Percentiles rank a stretch among this genome's conserved stretches.
Conservation (phyloP, 2,888 invertebrate genomes). For the Pheosia gnoma region DNA sequence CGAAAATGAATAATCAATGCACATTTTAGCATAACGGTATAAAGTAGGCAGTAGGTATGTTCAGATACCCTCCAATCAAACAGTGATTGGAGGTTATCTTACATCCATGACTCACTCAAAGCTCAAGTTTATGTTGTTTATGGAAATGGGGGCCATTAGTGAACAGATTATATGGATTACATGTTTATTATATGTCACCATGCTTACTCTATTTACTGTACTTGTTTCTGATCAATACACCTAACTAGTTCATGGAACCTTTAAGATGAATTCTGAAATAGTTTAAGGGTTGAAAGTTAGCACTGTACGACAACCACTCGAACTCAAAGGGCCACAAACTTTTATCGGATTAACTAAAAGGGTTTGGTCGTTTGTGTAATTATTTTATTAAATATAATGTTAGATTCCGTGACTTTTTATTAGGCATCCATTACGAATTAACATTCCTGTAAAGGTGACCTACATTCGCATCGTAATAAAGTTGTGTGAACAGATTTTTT, state of each 20-base stretch:
- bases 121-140: neutral
- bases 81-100: no score
- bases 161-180: neutral
- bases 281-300: slow-evolving; percentile 1
- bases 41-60: no score
- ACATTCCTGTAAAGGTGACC: slow-evolving; percentile 2
- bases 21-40: no score
- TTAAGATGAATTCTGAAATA: neutral
- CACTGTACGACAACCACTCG: slow-evolving; percentile 35
- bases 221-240: no score
- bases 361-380: slow-evolving; percentile 53
- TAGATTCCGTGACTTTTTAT: slow-evolving; percentile 43
- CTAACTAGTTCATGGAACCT: no score
- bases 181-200: neutral
- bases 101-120: neutral
- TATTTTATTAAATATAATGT: slow-evolving; percentile 50
- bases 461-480: no score
- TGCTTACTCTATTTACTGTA: no score
- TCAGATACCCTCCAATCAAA: no score
- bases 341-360: slow-evolving; percentile 62
- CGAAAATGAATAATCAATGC: no score
- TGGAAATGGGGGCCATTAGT: neutral
- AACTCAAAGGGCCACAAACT: slow-evolving; percentile 47
- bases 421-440: slow-evolving; percentile 16
- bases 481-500: no score